Conservation (phyloP, 2,888 invertebrate species). For the Crioceris asparagi region DNA sequence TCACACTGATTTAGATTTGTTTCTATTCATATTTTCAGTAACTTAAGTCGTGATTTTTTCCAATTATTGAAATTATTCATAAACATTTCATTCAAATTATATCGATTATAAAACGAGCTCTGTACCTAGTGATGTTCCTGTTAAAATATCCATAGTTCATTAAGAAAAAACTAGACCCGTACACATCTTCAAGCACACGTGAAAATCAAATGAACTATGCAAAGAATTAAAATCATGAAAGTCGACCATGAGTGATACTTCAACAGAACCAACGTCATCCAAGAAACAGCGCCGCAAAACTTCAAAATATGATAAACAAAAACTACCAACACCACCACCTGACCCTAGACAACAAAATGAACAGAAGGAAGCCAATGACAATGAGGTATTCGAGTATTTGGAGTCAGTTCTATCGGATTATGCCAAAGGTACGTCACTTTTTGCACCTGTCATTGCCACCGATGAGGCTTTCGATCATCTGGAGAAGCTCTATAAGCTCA, state of each 20-base stretch:
- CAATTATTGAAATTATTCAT: too few relatives aligned
- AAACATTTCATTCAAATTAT: too few relatives aligned
- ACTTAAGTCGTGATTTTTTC: too few relatives aligned
- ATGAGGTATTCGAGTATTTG: slow-evolving; percentile 41
- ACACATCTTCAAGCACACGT: too few relatives aligned
- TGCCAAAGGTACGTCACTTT: slow-evolving; percentile 44
- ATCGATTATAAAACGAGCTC: too few relatives aligned
- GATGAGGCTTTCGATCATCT: slow-evolving; percentile 66
- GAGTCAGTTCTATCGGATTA: slow-evolving; percentile 32
- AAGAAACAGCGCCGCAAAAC: slow-evolving; percentile 8
- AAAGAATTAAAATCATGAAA: too few relatives aligned
- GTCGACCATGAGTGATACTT: not conserved
- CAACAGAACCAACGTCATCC: not conserved
- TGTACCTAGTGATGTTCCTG: too few relatives aligned
- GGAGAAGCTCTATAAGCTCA: slow-evolving; percentile 63
- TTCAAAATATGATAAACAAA: slow-evolving; percentile 14
- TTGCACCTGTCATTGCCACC: slow-evolving; percentile 47
- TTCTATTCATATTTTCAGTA: too few relatives aligned
- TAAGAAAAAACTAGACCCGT: too few relatives aligned
- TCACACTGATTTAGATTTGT: too few relatives aligned
- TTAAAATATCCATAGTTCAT: too few relatives aligned
- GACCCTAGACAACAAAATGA: slow-evolving; percentile 27
- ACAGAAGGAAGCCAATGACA: slow-evolving; percentile 14
- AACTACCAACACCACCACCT: slow-evolving; percentile 40
- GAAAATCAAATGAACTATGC: too few relatives aligned